phyloP scores from a whole-genome alignment of 1,140 invertebrate species.

The Drosophila prosaltans region DNA sequence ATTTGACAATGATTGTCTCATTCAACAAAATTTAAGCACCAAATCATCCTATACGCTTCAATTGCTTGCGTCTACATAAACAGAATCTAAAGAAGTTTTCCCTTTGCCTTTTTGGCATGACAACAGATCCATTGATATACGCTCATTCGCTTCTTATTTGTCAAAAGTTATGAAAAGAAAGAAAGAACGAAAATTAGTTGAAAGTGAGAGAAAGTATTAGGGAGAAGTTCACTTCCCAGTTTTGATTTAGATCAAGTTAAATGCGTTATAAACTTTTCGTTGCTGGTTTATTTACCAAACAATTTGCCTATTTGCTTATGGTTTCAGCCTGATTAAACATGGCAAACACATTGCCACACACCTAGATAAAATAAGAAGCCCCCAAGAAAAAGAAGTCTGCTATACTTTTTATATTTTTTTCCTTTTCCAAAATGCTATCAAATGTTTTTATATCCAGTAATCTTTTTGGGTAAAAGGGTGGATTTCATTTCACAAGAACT shows the following conservation, averaged over 20 bases:
- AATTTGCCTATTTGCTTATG: slow-evolving; percentile 64
- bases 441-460: slow-evolving; percentile 42
- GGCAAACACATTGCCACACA: slow-evolving; percentile 47
- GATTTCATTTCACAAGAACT: neutral
- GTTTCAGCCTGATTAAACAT: slow-evolving; percentile 67
- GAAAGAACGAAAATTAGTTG: neutral
- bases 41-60: slow-evolving; percentile 38
- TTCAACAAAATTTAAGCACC: slow-evolving; percentile 53
- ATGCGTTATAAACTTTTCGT: slow-evolving; percentile 38
- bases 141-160: neutral
- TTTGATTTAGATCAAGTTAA: slow-evolving; percentile 11
- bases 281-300: slow-evolving; percentile 44
- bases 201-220: neutral
- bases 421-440: slow-evolving; percentile 52
- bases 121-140: slow-evolving; percentile 26
- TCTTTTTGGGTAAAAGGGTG: neutral
- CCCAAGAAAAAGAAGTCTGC: slow-evolving; percentile 13
- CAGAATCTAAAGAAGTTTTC: slow-evolving; percentile 39
- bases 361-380: slow-evolving; percentile 1
- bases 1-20: slow-evolving; percentile 53
- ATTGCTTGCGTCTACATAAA: slow-evolving; percentile 45
- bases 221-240: neutral
- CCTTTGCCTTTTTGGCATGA: slow-evolving; percentile 32
- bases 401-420: neutral
- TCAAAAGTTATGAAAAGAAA: slow-evolving; percentile 37